Conservation (phyloP, 1,140 invertebrate species). For the Nebria ingens region DNA sequence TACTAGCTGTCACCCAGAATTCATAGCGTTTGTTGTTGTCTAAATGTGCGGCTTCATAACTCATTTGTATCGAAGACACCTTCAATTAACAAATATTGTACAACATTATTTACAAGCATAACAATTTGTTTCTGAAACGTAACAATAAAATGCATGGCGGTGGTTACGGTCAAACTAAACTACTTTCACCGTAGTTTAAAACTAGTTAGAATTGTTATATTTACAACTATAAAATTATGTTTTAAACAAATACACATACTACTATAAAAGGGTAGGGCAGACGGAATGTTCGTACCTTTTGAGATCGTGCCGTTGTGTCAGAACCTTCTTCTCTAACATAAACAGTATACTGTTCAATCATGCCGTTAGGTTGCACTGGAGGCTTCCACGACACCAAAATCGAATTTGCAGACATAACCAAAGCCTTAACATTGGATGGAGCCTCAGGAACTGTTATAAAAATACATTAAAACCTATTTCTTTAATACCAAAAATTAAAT, state of each 20-base stretch:
- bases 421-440: constrained; percentile 83
- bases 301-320: constrained; percentile 44
- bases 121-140: background rate
- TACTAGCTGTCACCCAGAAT: constrained; percentile 91
- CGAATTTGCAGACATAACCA: constrained; percentile 81
- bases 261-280: too few species aligned
- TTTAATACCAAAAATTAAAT: too few species aligned
- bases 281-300: constrained; percentile 49
- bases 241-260: too few species aligned
- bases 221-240: too few species aligned
- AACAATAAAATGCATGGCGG: background rate
- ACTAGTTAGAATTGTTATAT: too few species aligned
- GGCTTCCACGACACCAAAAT: constrained; percentile 90
- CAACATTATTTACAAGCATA: background rate
- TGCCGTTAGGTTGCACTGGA: constrained; percentile 83
- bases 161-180: too few species aligned
- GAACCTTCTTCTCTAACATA: constrained; percentile 68
- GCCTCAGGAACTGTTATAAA: constrained; percentile 71
- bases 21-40: constrained; percentile 74
- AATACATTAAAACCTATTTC: too few species aligned
- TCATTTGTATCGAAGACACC: constrained; percentile 52
- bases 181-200: too few species aligned
- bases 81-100: too few species aligned
- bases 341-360: constrained; percentile 87
- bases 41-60: constrained; percentile 74